Evolutionary conservation across 2,888 invertebrate genomes (phyloP).

Genomic region (Tipula confusa): DNA sequence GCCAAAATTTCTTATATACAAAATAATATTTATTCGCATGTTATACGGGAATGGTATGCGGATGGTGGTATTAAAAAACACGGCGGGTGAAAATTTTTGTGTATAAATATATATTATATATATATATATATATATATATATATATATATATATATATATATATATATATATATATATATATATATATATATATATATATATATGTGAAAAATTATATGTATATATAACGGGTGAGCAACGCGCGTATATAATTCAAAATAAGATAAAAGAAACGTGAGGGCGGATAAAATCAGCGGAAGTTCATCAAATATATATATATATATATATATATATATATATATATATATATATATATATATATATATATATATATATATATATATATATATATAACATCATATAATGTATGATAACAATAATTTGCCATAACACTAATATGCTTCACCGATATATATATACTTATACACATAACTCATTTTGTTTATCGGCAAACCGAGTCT

Average conservation of each 20-base stretch:
- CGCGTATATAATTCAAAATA: neutral
- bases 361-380: no score
- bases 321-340: no score
- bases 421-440: conserved; percentile 16
- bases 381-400: neutral
- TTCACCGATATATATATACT: neutral
- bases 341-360: no score
- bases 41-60: neutral
- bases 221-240: neutral
- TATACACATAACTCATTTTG: no score
- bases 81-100: neutral
- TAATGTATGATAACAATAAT: neutral
- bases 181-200: neutral
- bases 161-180: neutral
- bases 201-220: neutral
- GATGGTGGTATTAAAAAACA: neutral
- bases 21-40: neutral
- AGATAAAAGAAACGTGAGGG: neutral
- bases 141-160: neutral
- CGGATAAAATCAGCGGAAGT: neutral
- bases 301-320: no score
- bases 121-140: neutral
- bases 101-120: no score
- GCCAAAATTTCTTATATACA: neutral
- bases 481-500: neutral